Evolutionary conservation across 2,888 invertebrate genomes (phyloP), one percentile per base, ranked within the genome.

Genomic region (Ptilodon capucinus): DNA sequence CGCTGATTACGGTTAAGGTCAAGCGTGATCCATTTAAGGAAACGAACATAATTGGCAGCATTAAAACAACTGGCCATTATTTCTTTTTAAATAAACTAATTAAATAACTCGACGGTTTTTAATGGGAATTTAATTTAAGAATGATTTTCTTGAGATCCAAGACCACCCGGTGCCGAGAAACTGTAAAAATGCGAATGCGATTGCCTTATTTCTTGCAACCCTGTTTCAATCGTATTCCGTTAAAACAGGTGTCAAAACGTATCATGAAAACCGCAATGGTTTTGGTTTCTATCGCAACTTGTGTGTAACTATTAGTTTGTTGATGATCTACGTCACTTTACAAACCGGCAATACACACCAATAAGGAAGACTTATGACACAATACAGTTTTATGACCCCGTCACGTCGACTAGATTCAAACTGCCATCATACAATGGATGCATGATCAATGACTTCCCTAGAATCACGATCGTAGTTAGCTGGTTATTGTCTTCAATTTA

Each of bases 1-100:
- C 43, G n/a, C 5, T 48, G 49, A 68, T 65, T 68, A 57, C 49
- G 56, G 62, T 54, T 62, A 66, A 64, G 64, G 69, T 56, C 57
- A 60, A 40, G 47, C 46, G 40, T 38, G 21, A 38, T 39, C 16
- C 35, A 39, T 46, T 57, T 39, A 35, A 65, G 66, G 60, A 59
- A 65, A 51, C 51, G 53, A n/a, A 53, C 48, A 40, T 63, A 56
- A 59, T 59, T 51, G 38, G 45, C 14, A 18, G 4, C 25, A 19
- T 14, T 40, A 16, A 13, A 19, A 23, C 40, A 40, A 9, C 9
- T 25, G 13, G 6, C 4, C 2, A 8, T 39, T 21, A 13, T 17
- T 18, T 18, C 13, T 2, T 28, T 40, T 36, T 44, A 21, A 35
- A 16, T 35, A 7, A 35, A 16, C 8, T 35, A 18, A 35, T 17